phyloP scores from a whole-genome alignment of 1,140 invertebrate species.

The Nautilus pompilius region DNA sequence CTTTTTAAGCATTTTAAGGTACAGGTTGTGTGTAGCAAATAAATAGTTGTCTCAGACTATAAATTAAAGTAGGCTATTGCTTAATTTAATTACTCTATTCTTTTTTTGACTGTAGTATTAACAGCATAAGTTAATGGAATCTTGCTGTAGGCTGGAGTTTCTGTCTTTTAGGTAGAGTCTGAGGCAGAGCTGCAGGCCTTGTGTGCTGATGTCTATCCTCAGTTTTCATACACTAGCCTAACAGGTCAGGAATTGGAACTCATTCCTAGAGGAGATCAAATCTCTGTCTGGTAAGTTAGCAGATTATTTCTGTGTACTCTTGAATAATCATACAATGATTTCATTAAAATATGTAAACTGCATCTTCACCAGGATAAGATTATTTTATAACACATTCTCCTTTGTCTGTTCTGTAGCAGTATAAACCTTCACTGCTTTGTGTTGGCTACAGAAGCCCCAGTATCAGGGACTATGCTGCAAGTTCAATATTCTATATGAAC shows the following conservation, averaged over 20 bases:
- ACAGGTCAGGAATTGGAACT: constrained; percentile 47
- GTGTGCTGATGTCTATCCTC: constrained; percentile 42
- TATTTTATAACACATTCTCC: too few relatives aligned
- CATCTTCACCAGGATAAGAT: background rate
- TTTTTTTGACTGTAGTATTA: background rate
- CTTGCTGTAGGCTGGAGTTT: background rate
- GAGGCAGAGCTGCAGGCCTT: constrained; percentile 47
- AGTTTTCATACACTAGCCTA: constrained; percentile 46
- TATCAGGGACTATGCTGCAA: too few relatives aligned
- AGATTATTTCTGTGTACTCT: background rate
- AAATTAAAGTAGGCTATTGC: too few relatives aligned
- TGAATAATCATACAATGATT: too few relatives aligned
- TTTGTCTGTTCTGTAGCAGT: too few relatives aligned
- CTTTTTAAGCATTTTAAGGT: too few relatives aligned
- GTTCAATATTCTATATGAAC: too few relatives aligned
- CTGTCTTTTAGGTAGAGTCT: constrained; percentile 40
- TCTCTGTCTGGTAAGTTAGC: constrained; percentile 32
- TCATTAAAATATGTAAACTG: background rate
- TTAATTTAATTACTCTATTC: background rate
- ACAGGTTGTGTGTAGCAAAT: too few relatives aligned
- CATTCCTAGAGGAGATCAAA: constrained; percentile 37
- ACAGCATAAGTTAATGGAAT: too few relatives aligned
- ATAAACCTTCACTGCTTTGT: too few relatives aligned
- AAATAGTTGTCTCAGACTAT: too few relatives aligned
- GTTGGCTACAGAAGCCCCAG: too few relatives aligned